A percentile compares a stretch with the other conserved stretches of the same genome.
These are phyloP conservation scores for Chesias legatella DNA, from an alignment of 2,888 invertebrate genomes.

Conservation along the genomic window DNA sequence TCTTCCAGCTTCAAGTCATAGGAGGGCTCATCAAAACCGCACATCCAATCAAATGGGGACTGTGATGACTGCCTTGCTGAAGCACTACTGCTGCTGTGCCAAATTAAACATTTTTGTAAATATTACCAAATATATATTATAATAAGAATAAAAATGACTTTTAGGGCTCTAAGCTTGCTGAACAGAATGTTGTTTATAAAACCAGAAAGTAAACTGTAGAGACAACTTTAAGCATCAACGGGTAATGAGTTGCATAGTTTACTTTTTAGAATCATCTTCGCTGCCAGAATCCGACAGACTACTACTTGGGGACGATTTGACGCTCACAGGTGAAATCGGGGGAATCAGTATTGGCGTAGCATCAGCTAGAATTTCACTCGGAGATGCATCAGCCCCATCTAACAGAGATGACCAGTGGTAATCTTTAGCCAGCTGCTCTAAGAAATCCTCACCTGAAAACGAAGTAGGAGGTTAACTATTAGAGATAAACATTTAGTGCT, in stretches of 20 bases:
- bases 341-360: conserved; percentile 62
- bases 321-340: conserved; percentile 63
- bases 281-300: conserved; percentile 71
- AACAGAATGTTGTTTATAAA: too few relatives aligned
- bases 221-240: background rate
- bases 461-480: conserved; percentile 18
- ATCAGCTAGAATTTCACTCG: conserved; percentile 74
- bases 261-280: conserved; percentile 75
- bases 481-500: conserved; percentile 3
- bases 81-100: conserved; percentile 45
- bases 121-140: too few relatives aligned
- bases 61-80: conserved; percentile 57
- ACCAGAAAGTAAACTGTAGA: too few relatives aligned
- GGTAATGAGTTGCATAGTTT: conserved; percentile 15
- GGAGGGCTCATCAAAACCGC: conserved; percentile 53
- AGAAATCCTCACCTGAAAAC: conserved; percentile 60
- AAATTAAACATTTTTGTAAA: too few relatives aligned
- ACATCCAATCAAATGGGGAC: conserved; percentile 62
- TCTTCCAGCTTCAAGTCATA: conserved; percentile 63
- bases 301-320: conserved; percentile 62
- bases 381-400: conserved; percentile 68
- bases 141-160: background rate
- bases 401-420: conserved; percentile 68
- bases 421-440: conserved; percentile 64
- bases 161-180: too few relatives aligned